Base-by-base conservation (phyloP, 2,888 invertebrate species). In the Odontocerum albicorne region DNA sequence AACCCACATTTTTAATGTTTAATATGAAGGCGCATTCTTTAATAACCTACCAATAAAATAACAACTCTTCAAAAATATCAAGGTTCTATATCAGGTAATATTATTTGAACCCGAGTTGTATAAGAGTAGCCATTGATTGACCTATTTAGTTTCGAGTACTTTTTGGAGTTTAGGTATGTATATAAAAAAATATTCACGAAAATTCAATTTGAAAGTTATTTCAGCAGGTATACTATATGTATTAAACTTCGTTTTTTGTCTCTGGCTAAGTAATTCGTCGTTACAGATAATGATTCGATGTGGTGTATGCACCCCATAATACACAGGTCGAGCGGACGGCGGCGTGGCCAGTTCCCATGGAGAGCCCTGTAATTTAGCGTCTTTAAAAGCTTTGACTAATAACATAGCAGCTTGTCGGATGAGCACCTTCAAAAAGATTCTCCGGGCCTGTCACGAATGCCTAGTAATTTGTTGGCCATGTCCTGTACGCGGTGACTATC, bases 351-450 rank as follows among this genome's bases (percentile, higher is more conserved):
- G 38, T 32, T 52, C 45, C 31, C 52, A 38, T 39, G 52, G 19
- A 35, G 21, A 22, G 44, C 36, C 32, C 54, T 55, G 43, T 58
- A 58, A 58, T 58, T 58, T 58, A n/a, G 36, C 43, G 47, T 58
- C 47, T 55, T 58, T 58, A 55, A 55, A 58, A 55, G 58, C 55
- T 42, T 58, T 51, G 49, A 50, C 58, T 55, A 56, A 56, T 56
- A 56, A 52, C 47, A 51, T 19, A 47, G 50, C 56, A 33, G 39
- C 38, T 40, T 31, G 51, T 36, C 46, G 27, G 32, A 38, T 16
- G 53, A 51, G 42, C 32, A 42, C 50, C 22, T 35, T 51, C 17
- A 10, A 13, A 20, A 19, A 13, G 32, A 22, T 12, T 27, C 10
- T 21, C 20, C 17, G 27, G 36, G 40, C 22, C 44, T 13, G 20